Conservation (phyloP, 1,140 invertebrate species). For the Pachyrhynchus sulphureomaculatus region DNA sequence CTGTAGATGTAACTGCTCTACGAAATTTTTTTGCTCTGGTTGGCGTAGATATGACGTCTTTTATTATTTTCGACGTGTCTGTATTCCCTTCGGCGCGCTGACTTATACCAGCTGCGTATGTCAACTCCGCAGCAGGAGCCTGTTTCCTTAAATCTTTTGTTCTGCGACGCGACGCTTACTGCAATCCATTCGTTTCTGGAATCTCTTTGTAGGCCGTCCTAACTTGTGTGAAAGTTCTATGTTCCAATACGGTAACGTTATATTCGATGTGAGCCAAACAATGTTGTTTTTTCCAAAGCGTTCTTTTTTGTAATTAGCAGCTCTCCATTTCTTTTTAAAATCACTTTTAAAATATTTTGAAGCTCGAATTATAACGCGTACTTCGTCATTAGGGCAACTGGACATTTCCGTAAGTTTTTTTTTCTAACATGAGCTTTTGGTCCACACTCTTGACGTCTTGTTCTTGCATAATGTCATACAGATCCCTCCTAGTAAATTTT, state of each 20-base stretch:
- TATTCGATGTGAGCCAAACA: no score
- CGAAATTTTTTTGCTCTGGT: background rate
- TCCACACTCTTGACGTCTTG: no score
- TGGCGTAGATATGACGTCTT: background rate
- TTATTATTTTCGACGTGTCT: background rate
- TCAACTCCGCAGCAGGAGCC: background rate
- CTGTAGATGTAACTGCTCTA: background rate
- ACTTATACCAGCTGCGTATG: background rate
- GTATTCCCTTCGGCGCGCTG: background rate
- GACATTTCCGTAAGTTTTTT: no score
- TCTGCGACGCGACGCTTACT: background rate
- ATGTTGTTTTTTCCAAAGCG: no score
- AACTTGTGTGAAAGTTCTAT: background rate
- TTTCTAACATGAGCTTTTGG: no score
- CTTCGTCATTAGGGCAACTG: no score
- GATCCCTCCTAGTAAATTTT: no score
- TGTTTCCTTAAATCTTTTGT: background rate
- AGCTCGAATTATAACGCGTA: no score
- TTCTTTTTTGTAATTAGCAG: no score
- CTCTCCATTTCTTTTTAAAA: no score
- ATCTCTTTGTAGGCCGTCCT: background rate
- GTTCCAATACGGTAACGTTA: background rate
- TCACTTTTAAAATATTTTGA: no score
- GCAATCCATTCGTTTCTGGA: background rate
- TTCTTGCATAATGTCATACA: no score